Evolutionary conservation across 2,113 vertebrate genomes (phyloP), one percentile per base, ranked within the genome.

Genomic region (Progne subis): DNA sequence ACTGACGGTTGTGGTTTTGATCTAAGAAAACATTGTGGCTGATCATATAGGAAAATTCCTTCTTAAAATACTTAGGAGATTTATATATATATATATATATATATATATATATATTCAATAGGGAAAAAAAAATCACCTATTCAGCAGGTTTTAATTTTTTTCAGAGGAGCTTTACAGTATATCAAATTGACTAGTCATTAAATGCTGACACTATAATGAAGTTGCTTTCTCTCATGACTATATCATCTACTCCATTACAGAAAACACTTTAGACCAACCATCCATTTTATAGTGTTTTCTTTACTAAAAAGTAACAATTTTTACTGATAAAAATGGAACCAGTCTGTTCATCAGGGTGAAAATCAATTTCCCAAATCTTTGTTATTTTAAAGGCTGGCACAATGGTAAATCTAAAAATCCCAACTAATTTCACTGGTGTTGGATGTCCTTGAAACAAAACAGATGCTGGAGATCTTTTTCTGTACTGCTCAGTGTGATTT

Each of bases 81-180:
- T 43, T 11, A 34, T 20, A n/a, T 71, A 67, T 56, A 70, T 17
- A 69, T 15, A 34, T 92, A 29, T 61, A 70, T 12, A 69, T 21
- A 34, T 92, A 29, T 4, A 34, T 56, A 59, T 59, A 71, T 10
- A 26, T 34, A 47, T 95, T 37, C 37, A 37, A 37, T 37, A 37
- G 37, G 37, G 9, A 37, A 37, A 37, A 88, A 86, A 87, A 81
- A 37, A 7, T 67, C 56, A 86, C 19, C 21, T 64, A 68, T 92
- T 94, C 91, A 96, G 49, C 74, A 72, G 50, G 25, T 86, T 91
- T 91, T 76, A 86, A 34, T 69, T 90, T 46, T 82, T 90, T 93
- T 69, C 59, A 69, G 86, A 71, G 39, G 15, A 72, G 29, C 29
- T 67, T 78, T 69, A 86, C 52, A 56, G 37, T 86, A 60, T 75